These are phyloP conservation scores for Holothuria scabra DNA, from an alignment of 53 echinoderm and acorn worm species.

Conservation along the genomic window DNA sequence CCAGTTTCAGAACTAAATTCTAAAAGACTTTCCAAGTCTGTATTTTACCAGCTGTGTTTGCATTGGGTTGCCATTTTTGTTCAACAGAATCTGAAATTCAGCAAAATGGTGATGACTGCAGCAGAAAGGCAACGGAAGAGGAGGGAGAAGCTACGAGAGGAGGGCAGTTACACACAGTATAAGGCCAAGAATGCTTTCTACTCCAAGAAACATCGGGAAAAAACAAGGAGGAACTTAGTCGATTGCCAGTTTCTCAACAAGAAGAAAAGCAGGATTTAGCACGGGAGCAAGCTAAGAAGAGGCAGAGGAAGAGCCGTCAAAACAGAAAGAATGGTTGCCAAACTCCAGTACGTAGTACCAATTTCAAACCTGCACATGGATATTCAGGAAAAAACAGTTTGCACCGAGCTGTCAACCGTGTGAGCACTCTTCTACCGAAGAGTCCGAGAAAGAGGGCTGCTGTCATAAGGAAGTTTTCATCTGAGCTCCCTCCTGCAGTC, in stretches of 20 bases:
- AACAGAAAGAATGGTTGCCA: neutral
- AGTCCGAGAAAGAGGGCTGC: neutral
- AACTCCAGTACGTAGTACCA: neutral
- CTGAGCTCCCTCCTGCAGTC: neutral
- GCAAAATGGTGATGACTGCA: conserved; percentile 16
- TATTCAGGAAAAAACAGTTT: conserved; percentile 4
- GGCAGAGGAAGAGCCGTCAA: neutral
- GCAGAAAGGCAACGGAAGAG: conserved; percentile 30
- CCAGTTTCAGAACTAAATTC: too few relatives aligned
- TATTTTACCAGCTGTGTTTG: too few relatives aligned
- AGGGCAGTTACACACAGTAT: conserved; percentile 5
- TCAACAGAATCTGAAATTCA: too few relatives aligned
- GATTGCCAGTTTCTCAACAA: conserved; percentile 4
- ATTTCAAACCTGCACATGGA: neutral
- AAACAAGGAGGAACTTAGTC: neutral
- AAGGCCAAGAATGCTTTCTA: conserved; percentile 7
- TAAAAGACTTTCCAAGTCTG: too few relatives aligned
- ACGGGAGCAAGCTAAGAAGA: neutral
- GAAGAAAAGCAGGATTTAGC: neutral
- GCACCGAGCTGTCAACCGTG: conserved; percentile 14
- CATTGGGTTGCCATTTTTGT: too few relatives aligned
- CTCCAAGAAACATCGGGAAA: neutral
- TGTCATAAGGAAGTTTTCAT: conserved; percentile 19
- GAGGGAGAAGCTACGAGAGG: conserved; percentile 11
- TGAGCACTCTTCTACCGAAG: neutral